Evolutionary conservation across 2,113 vertebrate genomes (phyloP), one percentile per base, ranked within the genome.

Genomic region (Pelodiscus sinensis): DNA sequence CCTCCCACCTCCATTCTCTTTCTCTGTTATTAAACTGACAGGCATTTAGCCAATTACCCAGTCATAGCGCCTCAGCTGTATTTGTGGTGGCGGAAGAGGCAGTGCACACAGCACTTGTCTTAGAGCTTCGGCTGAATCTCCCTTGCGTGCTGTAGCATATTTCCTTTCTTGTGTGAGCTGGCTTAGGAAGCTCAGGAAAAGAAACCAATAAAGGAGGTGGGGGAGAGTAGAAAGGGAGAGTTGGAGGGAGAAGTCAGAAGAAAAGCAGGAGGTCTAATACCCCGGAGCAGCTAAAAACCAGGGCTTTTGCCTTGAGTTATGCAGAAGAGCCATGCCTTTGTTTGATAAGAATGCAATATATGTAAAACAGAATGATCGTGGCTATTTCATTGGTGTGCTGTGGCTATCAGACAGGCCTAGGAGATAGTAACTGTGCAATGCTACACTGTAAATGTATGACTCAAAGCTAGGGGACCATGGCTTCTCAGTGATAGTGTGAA

Each of bases 31-130:
- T 96, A 95, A 92, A 90, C 95, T 97, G 92, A 97, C 94, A 96
- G 94, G 88, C 95, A 96, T 92, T 95, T 97, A 95, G 94, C 95
- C 97, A 97, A 94, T 97, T 97, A 95, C 87, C 91, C 97, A 91
- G 62, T 97, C 83, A 13, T 96, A 44, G 71, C 95, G 71, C 95
- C 83, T 96, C 96, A 95, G 93, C 92, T 88, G 91, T 96, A 94
- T 96, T 98, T 96, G 97, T 91, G 82, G 92, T 95, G 85, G 96
- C 96, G 90, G 93, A 97, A 94, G 87, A 92, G 90, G 44, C 85
- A 94, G 92, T 5, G 79, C 55, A 50, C 81, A 87, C 68, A 91
- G 89, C 89, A 95, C 96, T 87, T 95, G 95, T 97, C 94, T 96
- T 96, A 80, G 96, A 92, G 87, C 91, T 95, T 90, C 81, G 96